Percentiles rank a stretch among this genome's conserved stretches.
Conservation (phyloP, 2,888 invertebrate genomes). For the Apocheima hispidaria region DNA sequence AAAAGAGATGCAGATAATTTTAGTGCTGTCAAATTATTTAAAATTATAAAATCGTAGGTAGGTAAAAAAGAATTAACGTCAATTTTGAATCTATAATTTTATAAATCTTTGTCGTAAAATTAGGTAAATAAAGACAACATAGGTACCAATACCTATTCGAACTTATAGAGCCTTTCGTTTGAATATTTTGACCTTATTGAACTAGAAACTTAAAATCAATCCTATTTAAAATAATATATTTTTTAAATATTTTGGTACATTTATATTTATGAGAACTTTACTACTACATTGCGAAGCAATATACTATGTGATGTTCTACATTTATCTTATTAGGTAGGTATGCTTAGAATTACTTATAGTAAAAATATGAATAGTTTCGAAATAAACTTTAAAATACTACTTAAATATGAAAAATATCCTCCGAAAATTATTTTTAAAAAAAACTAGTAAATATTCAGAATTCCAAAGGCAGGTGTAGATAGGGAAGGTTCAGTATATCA, state of each 20-base stretch:
- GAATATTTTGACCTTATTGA: neutral
- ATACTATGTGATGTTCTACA: conserved; percentile 10
- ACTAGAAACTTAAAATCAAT: neutral
- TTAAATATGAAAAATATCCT: conserved; percentile 2
- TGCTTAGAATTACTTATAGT: conserved; percentile 3
- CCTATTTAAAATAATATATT: no score
- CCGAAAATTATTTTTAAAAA: conserved; percentile 12
- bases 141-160: neutral
- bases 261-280: conserved; percentile 10
- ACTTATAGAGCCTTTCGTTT: conserved; percentile 1
- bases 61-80: no score
- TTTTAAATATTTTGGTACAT: no score
- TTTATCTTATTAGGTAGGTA: neutral
- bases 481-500: conserved; percentile 10
- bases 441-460: conserved; percentile 20
- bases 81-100: no score
- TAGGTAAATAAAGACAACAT: no score
- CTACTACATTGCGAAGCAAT: conserved; percentile 19
- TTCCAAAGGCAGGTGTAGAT: conserved; percentile 20
- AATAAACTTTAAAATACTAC: conserved; percentile 10
- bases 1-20: no score
- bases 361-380: conserved; percentile 5
- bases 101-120: no score
- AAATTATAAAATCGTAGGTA: no score
- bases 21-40: no score